A percentile compares a stretch with the other conserved stretches of the same genome.
phyloP scores from a whole-genome alignment of 2,888 invertebrate species.

The Agrotis segetum region DNA sequence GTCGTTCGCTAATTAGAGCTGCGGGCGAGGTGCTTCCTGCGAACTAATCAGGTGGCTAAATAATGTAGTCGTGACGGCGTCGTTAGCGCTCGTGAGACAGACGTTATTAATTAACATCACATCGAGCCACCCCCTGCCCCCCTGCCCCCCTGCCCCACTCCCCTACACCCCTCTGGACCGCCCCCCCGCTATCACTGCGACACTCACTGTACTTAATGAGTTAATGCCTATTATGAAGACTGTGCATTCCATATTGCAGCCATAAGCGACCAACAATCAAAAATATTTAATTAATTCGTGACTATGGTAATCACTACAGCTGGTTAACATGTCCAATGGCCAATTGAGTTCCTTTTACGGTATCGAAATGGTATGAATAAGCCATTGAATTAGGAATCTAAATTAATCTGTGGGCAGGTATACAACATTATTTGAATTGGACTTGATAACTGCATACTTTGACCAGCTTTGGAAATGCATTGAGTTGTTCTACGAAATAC shows the following conservation, averaged over 20 bases:
- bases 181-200: conserved; percentile 56
- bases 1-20: conserved; percentile 87
- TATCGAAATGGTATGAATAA: conserved; percentile 31
- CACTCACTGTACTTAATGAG: conserved; percentile 41
- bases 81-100: conserved; percentile 89
- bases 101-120: conserved; percentile 90
- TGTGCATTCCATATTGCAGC: conserved; percentile 38
- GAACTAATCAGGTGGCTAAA: conserved; percentile 90
- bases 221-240: conserved; percentile 36
- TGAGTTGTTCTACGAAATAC: background rate
- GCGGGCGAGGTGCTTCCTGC: conserved; percentile 83
- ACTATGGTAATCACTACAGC: conserved; percentile 26
- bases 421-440: conserved; percentile 37
- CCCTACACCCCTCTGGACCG: conserved; percentile 51
- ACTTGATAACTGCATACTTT: conserved; percentile 22
- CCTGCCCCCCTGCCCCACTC: conserved; percentile 62
- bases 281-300: conserved; percentile 18
- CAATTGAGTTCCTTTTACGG: conserved; percentile 50
- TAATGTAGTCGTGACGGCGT: conserved; percentile 90
- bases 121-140: conserved; percentile 73
- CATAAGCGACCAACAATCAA: background rate
- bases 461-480: background rate
- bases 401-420: conserved; percentile 28
- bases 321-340: conserved; percentile 25
- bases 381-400: conserved; percentile 45